These are phyloP conservation scores for Struthidea cinerea DNA, from an alignment of 2,113 vertebrate genomes.

Conservation along the genomic window DNA sequence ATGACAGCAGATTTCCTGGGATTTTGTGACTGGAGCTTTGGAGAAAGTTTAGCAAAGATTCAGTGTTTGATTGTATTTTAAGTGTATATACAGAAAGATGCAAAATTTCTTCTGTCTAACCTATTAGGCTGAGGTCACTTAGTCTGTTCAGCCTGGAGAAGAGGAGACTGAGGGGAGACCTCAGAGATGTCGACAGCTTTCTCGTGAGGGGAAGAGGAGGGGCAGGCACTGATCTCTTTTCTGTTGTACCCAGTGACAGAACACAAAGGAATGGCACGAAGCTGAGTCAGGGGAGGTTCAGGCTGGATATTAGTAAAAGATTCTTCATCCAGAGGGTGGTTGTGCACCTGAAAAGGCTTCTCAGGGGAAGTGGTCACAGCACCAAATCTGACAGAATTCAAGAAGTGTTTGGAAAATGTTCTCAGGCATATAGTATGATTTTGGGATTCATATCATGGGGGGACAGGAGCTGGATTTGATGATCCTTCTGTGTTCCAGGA, in stretches of 20 bases:
- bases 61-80: not conserved
- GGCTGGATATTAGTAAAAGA: not conserved
- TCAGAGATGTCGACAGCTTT: not conserved
- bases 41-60: not conserved
- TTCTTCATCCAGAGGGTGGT: not conserved
- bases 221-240: not conserved
- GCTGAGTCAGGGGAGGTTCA: not conserved
- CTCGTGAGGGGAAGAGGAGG: not conserved
- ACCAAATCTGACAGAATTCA: not conserved
- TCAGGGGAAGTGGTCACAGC: not conserved
- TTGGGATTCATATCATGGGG: not conserved
- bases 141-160: not conserved
- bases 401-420: not conserved
- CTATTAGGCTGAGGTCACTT: not conserved
- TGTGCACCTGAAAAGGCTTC: not conserved
- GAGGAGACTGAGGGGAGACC: not conserved
- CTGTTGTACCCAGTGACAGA: not conserved
- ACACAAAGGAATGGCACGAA: rapidly evolving
- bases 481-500: not conserved
- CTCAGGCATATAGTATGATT: not conserved
- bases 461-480: not conserved
- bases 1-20: not conserved
- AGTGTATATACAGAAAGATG: not conserved
- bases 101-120: not conserved
- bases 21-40: not conserved